Evolutionary conservation across 1,140 invertebrate species (phyloP).

Genomic region (Meloidogyne exigua): DNA sequence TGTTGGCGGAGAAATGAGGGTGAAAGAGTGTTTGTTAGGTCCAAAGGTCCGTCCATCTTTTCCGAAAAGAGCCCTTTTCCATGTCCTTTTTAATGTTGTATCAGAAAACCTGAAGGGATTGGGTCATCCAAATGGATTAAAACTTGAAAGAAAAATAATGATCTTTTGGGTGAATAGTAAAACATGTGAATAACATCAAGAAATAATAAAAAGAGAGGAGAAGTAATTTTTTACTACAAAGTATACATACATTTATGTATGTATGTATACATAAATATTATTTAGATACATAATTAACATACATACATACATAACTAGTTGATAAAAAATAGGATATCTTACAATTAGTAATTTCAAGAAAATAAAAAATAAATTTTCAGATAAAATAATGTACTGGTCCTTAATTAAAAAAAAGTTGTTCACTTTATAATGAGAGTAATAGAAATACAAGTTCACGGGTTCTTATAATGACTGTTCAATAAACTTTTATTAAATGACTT

Average conservation of each 20-base stretch:
- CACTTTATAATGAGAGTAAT: too few relatives aligned
- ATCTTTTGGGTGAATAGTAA: not conserved
- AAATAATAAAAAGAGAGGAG: too few relatives aligned
- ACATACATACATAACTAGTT: too few relatives aligned
- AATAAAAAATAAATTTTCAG: too few relatives aligned
- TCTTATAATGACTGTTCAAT: not conserved
- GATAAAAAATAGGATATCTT: too few relatives aligned
- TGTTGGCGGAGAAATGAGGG: not conserved
- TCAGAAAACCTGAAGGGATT: not conserved
- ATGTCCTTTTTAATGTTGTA: not conserved
- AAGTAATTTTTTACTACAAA: too few relatives aligned
- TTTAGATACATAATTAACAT: too few relatives aligned
- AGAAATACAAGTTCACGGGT: not conserved
- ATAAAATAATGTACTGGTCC: too few relatives aligned
- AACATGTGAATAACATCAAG: not conserved
- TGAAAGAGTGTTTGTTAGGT: not conserved
- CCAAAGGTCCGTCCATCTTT: not conserved
- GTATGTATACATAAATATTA: too few relatives aligned
- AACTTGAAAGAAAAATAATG: not conserved
- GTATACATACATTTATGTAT: too few relatives aligned
- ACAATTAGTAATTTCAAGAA: too few relatives aligned
- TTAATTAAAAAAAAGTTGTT: too few relatives aligned
- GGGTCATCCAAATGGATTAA: not conserved
- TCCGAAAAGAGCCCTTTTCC: not conserved
- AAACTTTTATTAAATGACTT: not conserved